phyloP scores from a whole-genome alignment of 2,888 invertebrate genomes.

The Megaustenia siamemsis region DNA sequence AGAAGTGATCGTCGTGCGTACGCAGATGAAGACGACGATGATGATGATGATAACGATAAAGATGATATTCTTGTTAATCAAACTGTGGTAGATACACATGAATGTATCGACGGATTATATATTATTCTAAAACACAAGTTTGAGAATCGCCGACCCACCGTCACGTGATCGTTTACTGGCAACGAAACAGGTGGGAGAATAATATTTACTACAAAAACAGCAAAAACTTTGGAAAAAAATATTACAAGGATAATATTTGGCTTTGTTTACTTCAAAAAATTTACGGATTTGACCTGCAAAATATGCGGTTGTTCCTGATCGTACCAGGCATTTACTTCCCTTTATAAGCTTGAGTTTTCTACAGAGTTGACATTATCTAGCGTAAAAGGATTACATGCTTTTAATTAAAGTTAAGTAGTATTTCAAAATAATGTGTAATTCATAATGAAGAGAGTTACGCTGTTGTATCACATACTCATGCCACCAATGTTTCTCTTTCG shows the following conservation, averaged over 20 bases:
- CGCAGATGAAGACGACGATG: too few relatives aligned
- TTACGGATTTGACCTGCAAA: conserved; percentile 1
- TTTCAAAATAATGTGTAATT: conserved; percentile 14
- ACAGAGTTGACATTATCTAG: too few relatives aligned
- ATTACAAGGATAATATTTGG: conserved; percentile 3
- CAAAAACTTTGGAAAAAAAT: neutral
- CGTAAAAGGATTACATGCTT: neutral
- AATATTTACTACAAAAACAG: neutral
- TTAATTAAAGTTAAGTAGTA: neutral
- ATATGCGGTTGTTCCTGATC: neutral
- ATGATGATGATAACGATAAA: too few relatives aligned
- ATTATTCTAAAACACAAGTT: too few relatives aligned
- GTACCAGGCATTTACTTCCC: neutral
- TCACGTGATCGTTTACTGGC: conserved; percentile 3
- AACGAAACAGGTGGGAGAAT: conserved; percentile 31
- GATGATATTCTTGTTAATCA: too few relatives aligned
- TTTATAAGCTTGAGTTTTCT: conserved; percentile 22
- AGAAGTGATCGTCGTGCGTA: too few relatives aligned
- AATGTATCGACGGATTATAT: too few relatives aligned
- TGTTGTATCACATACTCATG: conserved; percentile 22
- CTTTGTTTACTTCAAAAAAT: conserved; percentile 6
- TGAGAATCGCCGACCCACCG: too few relatives aligned
- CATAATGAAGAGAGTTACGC: conserved; percentile 40
- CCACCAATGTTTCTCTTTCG: conserved; percentile 26
- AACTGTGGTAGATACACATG: too few relatives aligned